Base-by-base conservation (phyloP, 1,140 invertebrate genomes). In the Zaprionus taronus region DNA sequence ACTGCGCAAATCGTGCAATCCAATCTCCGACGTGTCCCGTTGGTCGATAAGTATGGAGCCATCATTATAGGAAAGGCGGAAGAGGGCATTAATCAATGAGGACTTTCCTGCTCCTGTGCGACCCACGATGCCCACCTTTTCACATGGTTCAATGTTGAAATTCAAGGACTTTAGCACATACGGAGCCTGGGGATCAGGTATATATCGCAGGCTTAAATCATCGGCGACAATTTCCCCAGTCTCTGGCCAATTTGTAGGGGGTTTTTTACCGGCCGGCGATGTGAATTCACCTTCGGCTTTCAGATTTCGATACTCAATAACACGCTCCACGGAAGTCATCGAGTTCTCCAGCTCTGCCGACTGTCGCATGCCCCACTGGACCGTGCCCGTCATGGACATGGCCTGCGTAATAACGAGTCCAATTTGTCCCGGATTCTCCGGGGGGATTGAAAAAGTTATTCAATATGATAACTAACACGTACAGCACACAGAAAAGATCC, bases 361-460 rank as follows among this genome's bases (percentile, higher is more conserved):
- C 75, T 97, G 95, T 20, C 96, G 92, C 41, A 93, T 85, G 47
- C 92, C 91, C 82, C 80, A 92, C 55, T 91, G 86, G 61, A 98
- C 95, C 94, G 96, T 95, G 1, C 97, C 96, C 5, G 96, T 96
- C 51, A 98, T 90, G 1, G 95, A 95, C 79, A 98, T 94, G 1
- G 96, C 95, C 89, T 98, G 97, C 0, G 97, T 97, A 65, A 99
- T 96, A 0, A 96, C 96, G 17, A 99, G 92, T 9, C 98, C 98
- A 20, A 98, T 97, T 53, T 94, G 93, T 11, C 95, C 95, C 4
- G 95, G 94, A 66, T 93, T 93, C 36, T 94, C 92, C 1, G 94
- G 93, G 80, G 80, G 94, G 93, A 77, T 93, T 93, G 2, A 94
- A 79, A 1, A 95, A 83, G 68, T 95, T 95, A 63, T 95, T 95